Evolutionary conservation across 2,113 vertebrate species (phyloP).

Genomic region (Rutilus rutilus): DNA sequence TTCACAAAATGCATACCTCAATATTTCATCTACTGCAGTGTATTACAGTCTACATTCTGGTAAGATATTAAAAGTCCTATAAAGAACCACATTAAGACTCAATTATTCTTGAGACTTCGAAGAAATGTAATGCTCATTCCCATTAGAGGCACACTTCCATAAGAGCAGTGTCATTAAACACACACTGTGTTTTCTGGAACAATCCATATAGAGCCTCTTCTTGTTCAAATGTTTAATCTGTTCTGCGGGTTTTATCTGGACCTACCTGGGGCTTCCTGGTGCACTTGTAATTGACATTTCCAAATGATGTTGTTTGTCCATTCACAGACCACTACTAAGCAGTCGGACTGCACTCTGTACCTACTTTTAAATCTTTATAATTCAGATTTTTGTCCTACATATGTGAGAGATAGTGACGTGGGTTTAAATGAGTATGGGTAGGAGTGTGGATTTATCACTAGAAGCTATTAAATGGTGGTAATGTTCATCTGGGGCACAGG

Average conservation of each 20-base stretch:
- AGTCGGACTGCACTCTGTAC: neutral
- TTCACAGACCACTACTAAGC: slow-evolving; percentile 10
- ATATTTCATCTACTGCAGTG: neutral
- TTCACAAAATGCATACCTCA: neutral
- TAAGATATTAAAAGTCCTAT: neutral
- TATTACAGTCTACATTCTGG: neutral
- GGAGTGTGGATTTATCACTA: slow-evolving; percentile 1
- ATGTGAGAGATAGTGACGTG: slow-evolving; percentile 25
- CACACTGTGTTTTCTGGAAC: slow-evolving; percentile 40
- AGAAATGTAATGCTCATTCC: neutral
- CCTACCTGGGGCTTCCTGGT: neutral
- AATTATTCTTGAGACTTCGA: slow-evolving; percentile 7
- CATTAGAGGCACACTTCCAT: neutral
- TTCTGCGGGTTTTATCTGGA: slow-evolving; percentile 24
- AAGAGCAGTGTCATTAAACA: neutral
- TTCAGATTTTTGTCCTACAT: slow-evolving; percentile 16
- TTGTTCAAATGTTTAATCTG: slow-evolving; percentile 46
- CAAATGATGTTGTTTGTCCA: slow-evolving; percentile 23
- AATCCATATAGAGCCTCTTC: slow-evolving; percentile 23
- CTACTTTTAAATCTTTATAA: neutral
- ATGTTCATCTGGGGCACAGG: neutral
- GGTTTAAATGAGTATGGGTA: neutral
- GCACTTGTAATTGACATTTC: slow-evolving; percentile 44
- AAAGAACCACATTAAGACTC: neutral
- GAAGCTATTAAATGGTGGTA: neutral